phyloP scores from a whole-genome alignment of 2,797 vertebrate genomes.

The Microcaecilia unicolor region DNA sequence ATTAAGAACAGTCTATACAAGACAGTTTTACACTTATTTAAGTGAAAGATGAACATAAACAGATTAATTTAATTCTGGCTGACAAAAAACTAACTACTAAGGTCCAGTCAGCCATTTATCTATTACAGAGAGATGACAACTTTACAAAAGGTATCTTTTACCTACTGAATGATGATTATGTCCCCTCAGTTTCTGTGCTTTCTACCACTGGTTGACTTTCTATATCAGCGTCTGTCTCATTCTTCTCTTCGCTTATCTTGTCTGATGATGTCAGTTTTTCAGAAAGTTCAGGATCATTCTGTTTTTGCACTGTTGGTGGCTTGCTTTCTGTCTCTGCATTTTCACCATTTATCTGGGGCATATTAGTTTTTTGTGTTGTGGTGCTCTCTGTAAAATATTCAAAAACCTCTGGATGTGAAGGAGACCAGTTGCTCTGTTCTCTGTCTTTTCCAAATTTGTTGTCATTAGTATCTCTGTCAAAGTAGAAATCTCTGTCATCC shows the following conservation, averaged over 20 bases:
- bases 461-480: conserved; percentile 88
- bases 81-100: conserved; percentile 75
- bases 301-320: conserved; percentile 47
- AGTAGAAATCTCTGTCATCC: conserved; percentile 93
- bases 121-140: conserved; percentile 98
- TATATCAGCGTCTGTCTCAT: conserved; percentile 85
- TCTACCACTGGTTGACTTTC: conserved; percentile 97
- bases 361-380: conserved; percentile 58
- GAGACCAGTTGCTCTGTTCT: conserved; percentile 65
- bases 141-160: conserved; percentile 99
- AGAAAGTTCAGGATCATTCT: conserved; percentile 61
- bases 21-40: conserved; percentile 87
- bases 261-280: conserved; percentile 62
- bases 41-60: conserved; percentile 89
- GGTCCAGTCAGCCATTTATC: conserved; percentile 90
- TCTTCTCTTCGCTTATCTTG: conserved; percentile 86
- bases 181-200: conserved; percentile 98
- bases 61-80: conserved; percentile 81
- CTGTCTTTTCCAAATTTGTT: conserved; percentile 81
- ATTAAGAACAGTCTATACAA: conserved; percentile 89
- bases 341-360: conserved; percentile 75
- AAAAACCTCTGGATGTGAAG: conserved; percentile 61
- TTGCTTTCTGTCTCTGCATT: conserved; percentile 68
- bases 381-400: conserved; percentile 65
- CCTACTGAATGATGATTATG: conserved; percentile 99